These are phyloP conservation scores for Tribolium freemani DNA, from an alignment of 2,888 invertebrate genomes.

Conservation along the genomic window DNA sequence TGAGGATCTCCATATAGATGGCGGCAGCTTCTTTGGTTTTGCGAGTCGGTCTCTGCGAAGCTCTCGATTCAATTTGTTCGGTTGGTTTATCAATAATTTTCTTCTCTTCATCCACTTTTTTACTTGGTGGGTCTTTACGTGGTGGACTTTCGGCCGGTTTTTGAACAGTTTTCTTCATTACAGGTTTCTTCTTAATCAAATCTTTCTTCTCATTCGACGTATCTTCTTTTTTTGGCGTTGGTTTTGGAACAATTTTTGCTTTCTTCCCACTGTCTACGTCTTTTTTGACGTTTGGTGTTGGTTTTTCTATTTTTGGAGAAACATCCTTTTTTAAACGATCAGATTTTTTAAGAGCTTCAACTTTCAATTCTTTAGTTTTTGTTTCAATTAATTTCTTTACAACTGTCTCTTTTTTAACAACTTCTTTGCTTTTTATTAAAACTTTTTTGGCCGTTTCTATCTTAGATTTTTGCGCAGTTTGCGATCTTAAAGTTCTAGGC, in stretches of 20 bases:
- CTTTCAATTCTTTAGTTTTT: constrained; percentile 50
- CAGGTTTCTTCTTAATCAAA: background rate
- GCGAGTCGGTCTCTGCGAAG: constrained; percentile 71
- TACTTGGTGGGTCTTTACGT: background rate
- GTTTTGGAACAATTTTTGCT: background rate
- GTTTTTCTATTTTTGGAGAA: constrained; percentile 1
- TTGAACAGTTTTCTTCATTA: constrained; percentile 6
- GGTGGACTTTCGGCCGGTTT: constrained; percentile 11
- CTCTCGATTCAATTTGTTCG: constrained; percentile 27
- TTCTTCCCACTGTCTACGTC: constrained; percentile 24
- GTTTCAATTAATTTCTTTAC: constrained; percentile 37
- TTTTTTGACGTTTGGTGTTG: background rate
- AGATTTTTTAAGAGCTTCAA: constrained; percentile 18
- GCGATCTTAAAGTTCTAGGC: constrained; percentile 54
- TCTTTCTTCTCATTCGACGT: background rate
- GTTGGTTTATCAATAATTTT: constrained; percentile 9
- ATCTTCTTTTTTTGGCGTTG: background rate
- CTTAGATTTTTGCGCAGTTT: constrained; percentile 56
- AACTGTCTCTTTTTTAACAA: background rate
- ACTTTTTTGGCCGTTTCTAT: constrained; percentile 37
- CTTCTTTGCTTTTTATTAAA: constrained; percentile 33
- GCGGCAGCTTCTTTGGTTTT: constrained; percentile 84
- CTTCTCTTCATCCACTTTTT: constrained; percentile 11
- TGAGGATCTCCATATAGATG: constrained; percentile 81
- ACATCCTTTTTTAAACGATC: constrained; percentile 1